Evolutionary conservation across 1,140 invertebrate genomes (phyloP).

Genomic region (Drosophila nigromelanica): DNA sequence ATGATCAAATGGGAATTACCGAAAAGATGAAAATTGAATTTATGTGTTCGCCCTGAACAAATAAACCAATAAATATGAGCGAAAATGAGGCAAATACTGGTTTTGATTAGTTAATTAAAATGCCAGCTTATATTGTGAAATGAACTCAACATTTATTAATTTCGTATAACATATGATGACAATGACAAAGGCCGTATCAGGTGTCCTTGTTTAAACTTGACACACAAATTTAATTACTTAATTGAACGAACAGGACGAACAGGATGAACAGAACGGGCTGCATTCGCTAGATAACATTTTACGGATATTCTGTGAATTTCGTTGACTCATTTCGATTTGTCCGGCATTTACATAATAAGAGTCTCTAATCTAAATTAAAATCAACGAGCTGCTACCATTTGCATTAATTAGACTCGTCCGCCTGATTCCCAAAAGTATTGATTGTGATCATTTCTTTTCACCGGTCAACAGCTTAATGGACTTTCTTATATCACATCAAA

Average conservation of each 20-base stretch:
- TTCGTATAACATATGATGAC: constrained; percentile 52
- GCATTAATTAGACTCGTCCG: constrained; percentile 70
- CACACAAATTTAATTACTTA: constrained; percentile 74
- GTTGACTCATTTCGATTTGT: constrained; percentile 40
- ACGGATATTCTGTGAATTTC: constrained; percentile 27
- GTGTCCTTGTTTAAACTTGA: constrained; percentile 28
- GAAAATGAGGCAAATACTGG: constrained; percentile 26
- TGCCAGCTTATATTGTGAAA: constrained; percentile 53
- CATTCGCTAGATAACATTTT: background rate
- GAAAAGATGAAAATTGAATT: constrained; percentile 71
- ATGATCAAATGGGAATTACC: constrained; percentile 61
- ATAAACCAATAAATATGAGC: constrained; percentile 24
- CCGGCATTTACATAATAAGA: constrained; percentile 67
- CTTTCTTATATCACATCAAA: constrained; percentile 22
- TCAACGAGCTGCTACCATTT: constrained; percentile 68
- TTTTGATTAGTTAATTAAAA: constrained; percentile 79
- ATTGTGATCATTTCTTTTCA: constrained; percentile 69
- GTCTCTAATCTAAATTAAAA: constrained; percentile 77
- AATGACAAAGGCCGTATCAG: constrained; percentile 19
- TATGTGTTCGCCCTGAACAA: constrained; percentile 48
- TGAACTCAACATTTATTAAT: constrained; percentile 78
- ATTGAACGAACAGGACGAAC: constrained; percentile 45
- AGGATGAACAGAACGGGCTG: background rate
- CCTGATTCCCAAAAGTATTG: constrained; percentile 50
- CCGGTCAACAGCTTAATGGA: constrained; percentile 15